phyloP scores from a whole-genome alignment of 2,113 vertebrate species.

The Conger conger region DNA sequence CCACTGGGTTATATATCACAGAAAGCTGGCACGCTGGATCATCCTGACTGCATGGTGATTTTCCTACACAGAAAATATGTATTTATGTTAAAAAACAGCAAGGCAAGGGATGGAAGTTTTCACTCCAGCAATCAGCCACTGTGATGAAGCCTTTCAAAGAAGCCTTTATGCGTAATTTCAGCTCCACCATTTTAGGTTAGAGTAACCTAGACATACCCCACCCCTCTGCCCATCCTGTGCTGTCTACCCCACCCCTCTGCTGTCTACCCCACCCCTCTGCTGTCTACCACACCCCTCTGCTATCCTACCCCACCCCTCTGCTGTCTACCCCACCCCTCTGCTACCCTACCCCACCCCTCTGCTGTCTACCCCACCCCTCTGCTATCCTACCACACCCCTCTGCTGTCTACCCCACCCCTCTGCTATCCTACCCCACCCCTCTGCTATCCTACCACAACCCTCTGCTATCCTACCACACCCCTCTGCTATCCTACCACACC shows the following conservation, averaged over 20 bases:
- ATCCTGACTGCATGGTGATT: neutral
- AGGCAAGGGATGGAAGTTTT: neutral
- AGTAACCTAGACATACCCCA: slow-evolving; percentile 13
- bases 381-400: rapidly evolving
- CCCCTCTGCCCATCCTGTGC: slow-evolving; percentile 23
- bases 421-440: no score
- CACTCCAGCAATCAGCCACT: neutral
- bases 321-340: slow-evolving; percentile 37
- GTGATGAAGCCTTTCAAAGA: neutral
- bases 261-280: no score
- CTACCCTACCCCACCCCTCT: no score
- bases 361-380: no score
- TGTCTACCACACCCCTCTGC: rapidly evolving
- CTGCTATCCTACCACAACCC: no score
- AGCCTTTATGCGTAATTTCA: neutral
- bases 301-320: no score
- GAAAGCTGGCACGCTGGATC: neutral
- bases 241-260: no score
- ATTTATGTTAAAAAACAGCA: no score
- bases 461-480: no score
- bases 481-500: slow-evolving; percentile 32
- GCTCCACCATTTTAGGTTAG: neutral
- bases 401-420: slow-evolving; percentile 32
- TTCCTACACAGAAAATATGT: neutral
- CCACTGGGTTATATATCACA: no score